These are phyloP conservation scores for Oscheius sp. DNA, from an alignment of 1,140 invertebrate genomes.

Conservation along the genomic window DNA sequence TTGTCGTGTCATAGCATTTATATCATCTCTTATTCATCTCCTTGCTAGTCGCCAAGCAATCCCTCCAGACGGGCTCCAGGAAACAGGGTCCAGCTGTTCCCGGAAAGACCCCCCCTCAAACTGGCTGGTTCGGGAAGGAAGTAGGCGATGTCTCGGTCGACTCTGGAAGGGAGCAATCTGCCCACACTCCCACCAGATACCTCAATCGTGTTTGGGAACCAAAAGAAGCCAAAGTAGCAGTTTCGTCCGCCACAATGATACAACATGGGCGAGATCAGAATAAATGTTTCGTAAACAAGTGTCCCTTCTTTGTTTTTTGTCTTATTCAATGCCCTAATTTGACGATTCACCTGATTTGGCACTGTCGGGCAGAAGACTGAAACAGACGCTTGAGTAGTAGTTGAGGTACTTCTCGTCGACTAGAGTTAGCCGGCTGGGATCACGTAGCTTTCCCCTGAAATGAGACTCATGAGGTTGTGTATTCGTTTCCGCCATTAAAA, in stretches of 20 bases:
- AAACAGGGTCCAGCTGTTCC: too few species aligned
- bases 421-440: not conserved
- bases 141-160: too few species aligned
- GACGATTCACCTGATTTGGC: not conserved
- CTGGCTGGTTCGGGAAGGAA: too few species aligned
- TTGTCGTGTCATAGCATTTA: too few species aligned
- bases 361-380: conserved; percentile 9
- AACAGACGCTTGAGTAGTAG: conserved; percentile 4
- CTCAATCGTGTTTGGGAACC: not conserved
- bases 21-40: too few species aligned
- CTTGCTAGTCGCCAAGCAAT: too few species aligned
- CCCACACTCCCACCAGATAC: not conserved
- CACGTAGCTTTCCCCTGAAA: not conserved
- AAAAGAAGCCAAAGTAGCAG: not conserved
- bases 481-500: too few species aligned
- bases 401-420: not conserved
- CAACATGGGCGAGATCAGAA: not conserved
- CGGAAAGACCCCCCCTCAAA: too few species aligned
- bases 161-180: too few species aligned
- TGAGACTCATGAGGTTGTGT: too few species aligned
- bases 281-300: not conserved
- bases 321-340: not conserved
- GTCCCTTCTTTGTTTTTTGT: not conserved
- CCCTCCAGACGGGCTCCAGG: too few species aligned
- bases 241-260: not conserved